Percentiles rank a stretch among this genome's conserved stretches.
Conservation (phyloP, 2,888 invertebrate species). For the Micropterix aruncella region DNA sequence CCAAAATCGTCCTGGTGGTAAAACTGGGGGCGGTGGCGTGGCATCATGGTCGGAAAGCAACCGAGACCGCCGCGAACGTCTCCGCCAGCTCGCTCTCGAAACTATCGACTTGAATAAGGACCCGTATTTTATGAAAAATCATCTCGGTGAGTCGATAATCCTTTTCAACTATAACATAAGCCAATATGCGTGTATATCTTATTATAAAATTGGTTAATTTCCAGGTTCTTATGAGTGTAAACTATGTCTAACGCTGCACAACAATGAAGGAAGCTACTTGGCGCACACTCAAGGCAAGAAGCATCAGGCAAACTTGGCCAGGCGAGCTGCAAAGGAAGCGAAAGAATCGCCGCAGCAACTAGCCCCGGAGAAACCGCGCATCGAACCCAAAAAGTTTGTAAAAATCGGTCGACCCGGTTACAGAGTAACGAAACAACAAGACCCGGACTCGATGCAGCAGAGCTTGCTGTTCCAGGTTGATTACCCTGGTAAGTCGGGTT, state of each 20-base stretch:
- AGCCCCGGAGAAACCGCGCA: conserved; percentile 89
- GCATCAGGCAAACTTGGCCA: conserved; percentile 96
- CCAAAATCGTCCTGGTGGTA: conserved; percentile 96
- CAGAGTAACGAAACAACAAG: conserved; percentile 95
- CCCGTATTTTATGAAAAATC: conserved; percentile 99
- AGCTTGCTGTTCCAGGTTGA: conserved; percentile 95
- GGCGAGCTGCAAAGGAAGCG: conserved; percentile 96
- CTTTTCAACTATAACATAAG: neutral
- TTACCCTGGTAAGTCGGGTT: conserved; percentile 64
- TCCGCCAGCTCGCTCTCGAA: conserved; percentile 91
- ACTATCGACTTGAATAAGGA: conserved; percentile 99
- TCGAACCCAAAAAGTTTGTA: conserved; percentile 97
- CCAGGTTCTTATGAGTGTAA: conserved; percentile 95
- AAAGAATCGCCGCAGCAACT: conserved; percentile 92
- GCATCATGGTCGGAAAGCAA: conserved; percentile 99
- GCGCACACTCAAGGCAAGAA: conserved; percentile 99
- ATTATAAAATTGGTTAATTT: conserved; percentile 14
- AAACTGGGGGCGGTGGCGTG: conserved; percentile 98
- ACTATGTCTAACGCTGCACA: conserved; percentile 93
- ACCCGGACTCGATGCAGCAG: conserved; percentile 90
- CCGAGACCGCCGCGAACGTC: conserved; percentile 87
- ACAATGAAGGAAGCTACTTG: conserved; percentile 97
- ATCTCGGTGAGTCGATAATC: conserved; percentile 51
- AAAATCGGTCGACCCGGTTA: conserved; percentile 99
- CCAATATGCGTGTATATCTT: no score